Evolutionary conservation across 2,888 invertebrate species (phyloP), one percentile per base, ranked within the genome.

Genomic region (Tetrapedia diversipes): DNA sequence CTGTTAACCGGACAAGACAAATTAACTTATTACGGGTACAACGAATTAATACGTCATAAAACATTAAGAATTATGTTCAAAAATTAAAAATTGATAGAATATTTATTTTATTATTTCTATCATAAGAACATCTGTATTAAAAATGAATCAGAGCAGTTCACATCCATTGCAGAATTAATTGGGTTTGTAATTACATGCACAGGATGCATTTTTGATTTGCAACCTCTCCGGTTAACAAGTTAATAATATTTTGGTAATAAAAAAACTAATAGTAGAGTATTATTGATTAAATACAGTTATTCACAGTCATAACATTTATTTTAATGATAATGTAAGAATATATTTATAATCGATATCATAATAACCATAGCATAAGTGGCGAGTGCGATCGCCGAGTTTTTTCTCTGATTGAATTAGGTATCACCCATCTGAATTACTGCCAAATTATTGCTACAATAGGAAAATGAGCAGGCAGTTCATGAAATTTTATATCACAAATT

Each of bases 281-380:
- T 22, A 66, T 77, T 67, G 45, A 82, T 60, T 60, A 49, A 72
- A 63, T 68, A 64, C 65, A 41, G 54, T 27, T 51, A 54, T 79
- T 77, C 64, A 66, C 72, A 83, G 82, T 82, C 71, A 84, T 81
- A 87, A 86, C 84, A 85, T 87, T 86, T 85, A 86, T 85, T 84
- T 70, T 77, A 79, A 83, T 84, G 72, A 85, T 86, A 87, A 87
- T 87, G 86, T 85, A 88, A 88, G 88, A 88, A 89, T 89, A 89
- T 88, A 89, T 88, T 84, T 86, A 80, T 84, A 83, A 82, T 81
- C 37, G 57, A 70, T 79, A 78, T 73, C 27, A 37, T 74, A 78
- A 66, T 84, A 60, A 74, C 79, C 70, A 68, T 77, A 77, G 56
- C 34, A 39, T 77, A 71, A 80, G 59, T 37, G 51, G 54, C 69